Evolutionary conservation across 2,888 invertebrate genomes (phyloP).

Genomic region (Tetropium fuscum): DNA sequence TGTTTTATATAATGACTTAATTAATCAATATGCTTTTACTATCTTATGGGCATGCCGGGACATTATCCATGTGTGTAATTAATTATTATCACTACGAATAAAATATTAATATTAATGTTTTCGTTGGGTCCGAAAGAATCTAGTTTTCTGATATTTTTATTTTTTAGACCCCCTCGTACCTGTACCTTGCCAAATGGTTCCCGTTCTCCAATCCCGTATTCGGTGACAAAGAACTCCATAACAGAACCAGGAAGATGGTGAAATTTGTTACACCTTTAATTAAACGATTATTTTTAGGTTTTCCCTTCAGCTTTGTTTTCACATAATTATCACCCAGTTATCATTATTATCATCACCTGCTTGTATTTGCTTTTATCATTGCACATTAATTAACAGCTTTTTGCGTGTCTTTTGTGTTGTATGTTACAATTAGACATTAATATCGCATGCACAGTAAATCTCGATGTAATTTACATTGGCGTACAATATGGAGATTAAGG

Average conservation of each 20-base stretch:
- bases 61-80: too few species aligned
- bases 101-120: too few species aligned
- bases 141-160: slow-evolving; percentile 33
- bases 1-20: too few species aligned
- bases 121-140: slow-evolving; percentile 20
- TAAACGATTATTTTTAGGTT: slow-evolving; percentile 1
- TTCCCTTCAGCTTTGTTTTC: slow-evolving; percentile 9
- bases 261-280: slow-evolving; percentile 13
- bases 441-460: slow-evolving; percentile 26
- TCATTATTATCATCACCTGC: slow-evolving; percentile 17
- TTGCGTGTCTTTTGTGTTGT: slow-evolving; percentile 24
- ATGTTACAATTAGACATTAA: slow-evolving; percentile 22
- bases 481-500: slow-evolving; percentile 11
- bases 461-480: slow-evolving; percentile 19
- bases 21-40: too few species aligned
- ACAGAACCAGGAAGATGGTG: slow-evolving; percentile 59
- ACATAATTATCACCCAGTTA: slow-evolving; percentile 10
- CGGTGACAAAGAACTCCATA: slow-evolving; percentile 68
- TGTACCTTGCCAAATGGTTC: slow-evolving; percentile 72
- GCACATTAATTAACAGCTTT: slow-evolving; percentile 24
- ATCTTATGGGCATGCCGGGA: too few species aligned
- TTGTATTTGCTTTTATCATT: slow-evolving; percentile 27
- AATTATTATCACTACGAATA: too few species aligned
- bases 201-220: slow-evolving; percentile 73
- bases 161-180: slow-evolving; percentile 71